Percentiles rank a stretch among this genome's conserved stretches.
Evolutionary conservation across 2,113 vertebrate species (phyloP).

Genomic region (Irena cyanogastra): DNA sequence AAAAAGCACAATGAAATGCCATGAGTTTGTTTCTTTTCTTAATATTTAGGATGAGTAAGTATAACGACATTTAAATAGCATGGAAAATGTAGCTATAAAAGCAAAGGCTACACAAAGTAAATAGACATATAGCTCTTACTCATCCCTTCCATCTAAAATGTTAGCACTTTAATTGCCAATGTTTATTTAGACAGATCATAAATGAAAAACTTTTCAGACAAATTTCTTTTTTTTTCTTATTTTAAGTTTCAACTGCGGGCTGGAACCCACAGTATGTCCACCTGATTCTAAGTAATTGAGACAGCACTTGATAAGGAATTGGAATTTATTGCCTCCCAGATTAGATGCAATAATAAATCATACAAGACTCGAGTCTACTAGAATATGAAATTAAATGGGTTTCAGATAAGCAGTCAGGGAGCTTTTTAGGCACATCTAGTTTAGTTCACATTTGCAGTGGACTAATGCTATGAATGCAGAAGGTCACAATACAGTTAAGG

Average conservation of each 20-base stretch:
- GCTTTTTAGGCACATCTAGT: background rate
- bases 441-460: background rate
- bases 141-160: background rate
- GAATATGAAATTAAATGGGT: background rate
- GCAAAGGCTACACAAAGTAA: background rate
- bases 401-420: background rate
- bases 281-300: background rate
- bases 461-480: background rate
- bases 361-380: background rate
- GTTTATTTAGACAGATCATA: background rate
- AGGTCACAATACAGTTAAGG: background rate
- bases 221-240: background rate
- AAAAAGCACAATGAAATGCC: background rate
- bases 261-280: background rate
- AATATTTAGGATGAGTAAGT: conserved; percentile 9
- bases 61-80: background rate
- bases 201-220: background rate
- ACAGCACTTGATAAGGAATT: background rate
- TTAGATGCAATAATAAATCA: background rate
- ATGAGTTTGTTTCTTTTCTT: background rate
- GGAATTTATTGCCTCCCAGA: background rate
- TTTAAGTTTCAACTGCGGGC: background rate
- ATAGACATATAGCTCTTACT: background rate
- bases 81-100: background rate
- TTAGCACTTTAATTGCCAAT: background rate